Percentiles rank a stretch among this genome's conserved stretches.
Conservation (phyloP, 2,113 vertebrate species). For the Xiphophorus hellerii region DNA sequence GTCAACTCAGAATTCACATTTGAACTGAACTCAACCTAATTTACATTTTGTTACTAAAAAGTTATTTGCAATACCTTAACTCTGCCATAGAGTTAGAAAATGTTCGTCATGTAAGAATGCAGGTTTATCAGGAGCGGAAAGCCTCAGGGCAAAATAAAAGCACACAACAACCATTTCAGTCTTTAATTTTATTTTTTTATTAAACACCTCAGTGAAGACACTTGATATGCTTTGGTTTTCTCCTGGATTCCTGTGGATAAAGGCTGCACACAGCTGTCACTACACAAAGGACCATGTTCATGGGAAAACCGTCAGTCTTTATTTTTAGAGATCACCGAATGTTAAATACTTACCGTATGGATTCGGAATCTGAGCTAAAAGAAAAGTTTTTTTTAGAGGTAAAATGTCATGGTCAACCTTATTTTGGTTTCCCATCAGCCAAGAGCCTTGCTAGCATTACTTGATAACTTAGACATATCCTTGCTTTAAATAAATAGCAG, state of each 20-base stretch:
- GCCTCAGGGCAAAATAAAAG: conserved; percentile 81
- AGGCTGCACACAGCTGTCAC: conserved; percentile 86
- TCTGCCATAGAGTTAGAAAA: neutral
- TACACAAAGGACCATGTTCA: conserved; percentile 9
- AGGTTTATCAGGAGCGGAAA: conserved; percentile 8
- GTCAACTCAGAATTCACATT: too few relatives aligned
- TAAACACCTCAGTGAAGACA: conserved; percentile 78
- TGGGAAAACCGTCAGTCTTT: neutral
- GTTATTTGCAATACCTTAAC: neutral
- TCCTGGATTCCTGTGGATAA: conserved; percentile 88
- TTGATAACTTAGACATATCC: neutral
- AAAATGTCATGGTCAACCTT: neutral
- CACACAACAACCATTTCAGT: conserved; percentile 85
- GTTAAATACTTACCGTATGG: conserved; percentile 42
- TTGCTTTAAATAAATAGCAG: neutral
- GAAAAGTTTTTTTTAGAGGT: neutral
- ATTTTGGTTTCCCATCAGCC: too few relatives aligned
- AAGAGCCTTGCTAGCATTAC: neutral
- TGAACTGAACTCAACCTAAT: too few relatives aligned
- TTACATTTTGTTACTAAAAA: too few relatives aligned
- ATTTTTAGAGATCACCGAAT: neutral
- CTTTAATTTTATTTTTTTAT: conserved; percentile 81
- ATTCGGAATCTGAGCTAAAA: neutral
- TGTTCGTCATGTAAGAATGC: neutral
- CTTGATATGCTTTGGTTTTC: conserved; percentile 80